Evolutionary conservation across 2,113 vertebrate species (phyloP), one percentile per base, ranked within the genome.

Genomic region (Xenopus laevis): DNA sequence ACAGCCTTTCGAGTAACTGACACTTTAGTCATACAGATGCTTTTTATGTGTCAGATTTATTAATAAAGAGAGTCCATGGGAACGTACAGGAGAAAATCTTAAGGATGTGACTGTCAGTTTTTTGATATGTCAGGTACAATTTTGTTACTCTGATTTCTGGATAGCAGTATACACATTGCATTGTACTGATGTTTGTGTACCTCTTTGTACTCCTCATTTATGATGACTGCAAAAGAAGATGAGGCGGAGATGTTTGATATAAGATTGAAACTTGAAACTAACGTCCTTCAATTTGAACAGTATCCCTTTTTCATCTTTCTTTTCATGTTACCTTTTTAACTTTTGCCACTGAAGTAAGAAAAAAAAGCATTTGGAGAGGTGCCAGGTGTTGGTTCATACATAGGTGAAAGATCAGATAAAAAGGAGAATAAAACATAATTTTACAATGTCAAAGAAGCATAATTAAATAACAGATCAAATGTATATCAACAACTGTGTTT

Each of bases 11-110:
- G 93, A 92, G 94, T 94, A 94, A 95, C 93, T 98, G 95, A 96
- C 95, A 96, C 91, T 92, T 93, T 92, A 90, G 92, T 95, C 92
- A 91, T 92, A 91, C 84, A 85, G 91, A 93, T 92, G 91, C 92
- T 94, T 96, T 98, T 99, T 94, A 98, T 96, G 93, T 98, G 93
- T 94, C 93, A 86, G 92, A 93, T 94, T 98, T 95, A 97, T 98
- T 98, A 98, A 98, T 98, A 95, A 96, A 92, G 93, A 89, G 95
- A 91, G 92, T 92, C 92, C 86, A 86, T 82, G 94, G 95, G 94
- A 94, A 90, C 1, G 83, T 91, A 87, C 82, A 84, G 87, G 82
- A 87, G 84, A 89, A 84, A 89, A 89, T 91, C 90, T 87, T 85
- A 83, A 86, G 82, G 84, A 92, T 88, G 89, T 85, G 87, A 91